These are phyloP conservation scores for Lacanobia wlatinum DNA, from an alignment of 2,888 invertebrate genomes.

Conservation along the genomic window DNA sequence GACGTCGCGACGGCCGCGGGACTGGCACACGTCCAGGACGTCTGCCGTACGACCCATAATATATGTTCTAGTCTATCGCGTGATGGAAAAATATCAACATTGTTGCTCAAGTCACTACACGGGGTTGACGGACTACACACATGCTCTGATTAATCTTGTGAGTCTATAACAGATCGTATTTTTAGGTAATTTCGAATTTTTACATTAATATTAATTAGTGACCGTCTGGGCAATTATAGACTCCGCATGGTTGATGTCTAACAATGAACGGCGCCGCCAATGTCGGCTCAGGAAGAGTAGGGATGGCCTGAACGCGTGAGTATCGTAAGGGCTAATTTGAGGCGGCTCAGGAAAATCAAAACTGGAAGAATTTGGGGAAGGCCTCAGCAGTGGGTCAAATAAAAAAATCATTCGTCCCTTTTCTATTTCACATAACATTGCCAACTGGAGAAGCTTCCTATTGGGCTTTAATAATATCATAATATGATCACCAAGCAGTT, in stretches of 20 bases:
- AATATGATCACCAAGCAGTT: background rate
- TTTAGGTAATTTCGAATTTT: constrained; percentile 8
- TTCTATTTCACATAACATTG: background rate
- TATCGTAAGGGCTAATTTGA: background rate
- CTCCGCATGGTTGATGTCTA: background rate
- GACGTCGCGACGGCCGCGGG: constrained; percentile 50
- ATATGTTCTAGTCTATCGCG: constrained; percentile 48
- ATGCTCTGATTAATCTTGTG: constrained; percentile 18
- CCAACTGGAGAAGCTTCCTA: background rate
- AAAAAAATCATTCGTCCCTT: background rate
- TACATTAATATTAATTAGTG: constrained; percentile 6
- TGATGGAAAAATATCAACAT: constrained; percentile 64
- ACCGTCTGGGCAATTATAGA: background rate
- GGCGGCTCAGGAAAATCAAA: too few species aligned
- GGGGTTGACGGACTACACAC: constrained; percentile 54
- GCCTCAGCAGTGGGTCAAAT: background rate
- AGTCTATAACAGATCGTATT: constrained; percentile 17
- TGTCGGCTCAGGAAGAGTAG: background rate
- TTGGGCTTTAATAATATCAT: background rate
- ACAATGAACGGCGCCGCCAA: background rate
- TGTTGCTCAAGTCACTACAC: constrained; percentile 47
- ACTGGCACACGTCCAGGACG: constrained; percentile 61
- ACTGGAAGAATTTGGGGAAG: background rate
- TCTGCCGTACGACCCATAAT: constrained; percentile 51
- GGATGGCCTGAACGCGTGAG: too few species aligned